Percentiles rank a stretch among this genome's conserved stretches.
These are phyloP conservation scores for Cynopterus sphinx DNA, from an alignment of 2,797 vertebrate species.

Conservation along the genomic window DNA sequence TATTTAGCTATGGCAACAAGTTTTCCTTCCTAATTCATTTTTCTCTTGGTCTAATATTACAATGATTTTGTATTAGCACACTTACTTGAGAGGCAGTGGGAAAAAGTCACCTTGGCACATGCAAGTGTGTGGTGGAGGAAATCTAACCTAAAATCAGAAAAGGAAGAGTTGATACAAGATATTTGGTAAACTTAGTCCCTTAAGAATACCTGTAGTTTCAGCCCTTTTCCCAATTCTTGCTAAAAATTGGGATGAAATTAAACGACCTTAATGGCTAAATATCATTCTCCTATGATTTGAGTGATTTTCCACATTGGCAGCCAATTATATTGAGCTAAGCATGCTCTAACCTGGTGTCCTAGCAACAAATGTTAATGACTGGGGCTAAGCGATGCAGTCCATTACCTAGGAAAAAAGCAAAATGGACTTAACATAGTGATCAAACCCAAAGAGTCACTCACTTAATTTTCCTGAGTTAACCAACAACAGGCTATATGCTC, in stretches of 20 bases:
- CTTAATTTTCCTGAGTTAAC: neutral
- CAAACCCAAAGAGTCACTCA: neutral
- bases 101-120: neutral
- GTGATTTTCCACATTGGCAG: neutral
- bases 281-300: neutral
- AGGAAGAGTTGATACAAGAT: neutral
- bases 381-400: neutral
- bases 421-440: neutral
- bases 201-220: neutral
- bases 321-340: neutral
- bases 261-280: neutral
- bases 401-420: neutral
- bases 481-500: neutral
- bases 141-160: neutral
- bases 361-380: constrained; percentile 29
- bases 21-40: constrained; percentile 15
- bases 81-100: neutral
- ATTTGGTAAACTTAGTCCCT: neutral
- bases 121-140: neutral
- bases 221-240: neutral
- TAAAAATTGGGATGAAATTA: neutral
- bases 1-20: neutral
- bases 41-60: neutral
- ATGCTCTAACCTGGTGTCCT: constrained; percentile 54
- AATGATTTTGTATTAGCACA: neutral